A percentile compares a stretch with the other conserved stretches of the same genome.
These are phyloP conservation scores for Elegia similella DNA, from an alignment of 2,888 invertebrate species.

Conservation along the genomic window DNA sequence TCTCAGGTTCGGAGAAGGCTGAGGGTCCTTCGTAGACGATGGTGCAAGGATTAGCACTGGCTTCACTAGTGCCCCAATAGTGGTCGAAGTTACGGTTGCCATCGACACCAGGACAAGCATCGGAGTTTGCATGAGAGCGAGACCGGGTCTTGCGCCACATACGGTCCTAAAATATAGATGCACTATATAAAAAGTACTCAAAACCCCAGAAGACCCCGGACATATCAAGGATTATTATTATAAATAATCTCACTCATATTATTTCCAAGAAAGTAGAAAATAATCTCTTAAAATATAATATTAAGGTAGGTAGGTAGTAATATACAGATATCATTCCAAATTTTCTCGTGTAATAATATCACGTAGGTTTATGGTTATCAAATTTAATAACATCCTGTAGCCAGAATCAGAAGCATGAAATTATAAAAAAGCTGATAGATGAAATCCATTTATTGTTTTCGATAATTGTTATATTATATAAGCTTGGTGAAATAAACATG, in stretches of 20 bases:
- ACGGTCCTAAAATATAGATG: constrained; percentile 69
- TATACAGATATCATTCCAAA: no score
- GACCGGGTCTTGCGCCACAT: constrained; percentile 88
- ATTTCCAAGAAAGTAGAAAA: no score
- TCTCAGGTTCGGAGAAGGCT: constrained; percentile 87
- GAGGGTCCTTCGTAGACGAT: constrained; percentile 84
- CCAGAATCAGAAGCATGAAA: neutral
- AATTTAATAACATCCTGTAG: neutral
- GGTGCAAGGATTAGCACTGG: constrained; percentile 78
- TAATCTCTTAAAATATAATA: no score
- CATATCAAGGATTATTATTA: no score
- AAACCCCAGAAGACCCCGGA: no score
- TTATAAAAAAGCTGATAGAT: neutral
- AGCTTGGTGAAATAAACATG: neutral
- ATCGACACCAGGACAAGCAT: constrained; percentile 86
- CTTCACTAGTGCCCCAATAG: constrained; percentile 83
- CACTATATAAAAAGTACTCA: neutral
- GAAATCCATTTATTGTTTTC: neutral
- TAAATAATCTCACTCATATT: no score
- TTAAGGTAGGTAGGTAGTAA: no score
- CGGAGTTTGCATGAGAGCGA: constrained; percentile 53
- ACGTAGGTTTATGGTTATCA: no score
- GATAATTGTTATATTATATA: neutral
- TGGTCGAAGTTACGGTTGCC: constrained; percentile 89
- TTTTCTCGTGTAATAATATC: no score